Evolutionary conservation across 2,113 vertebrate species (phyloP).

Genomic region (Felis catus): F.catus_Fca126_mat1.0 CM031416.1:18082001-18082500

Average conservation of each 20-base stretch:
- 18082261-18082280: neutral
- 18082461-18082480: too few relatives aligned
- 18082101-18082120: neutral
- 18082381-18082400: too few relatives aligned
- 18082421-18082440: too few relatives aligned
- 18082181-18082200: neutral
- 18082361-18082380: too few relatives aligned
- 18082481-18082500: too few relatives aligned
- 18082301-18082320: too few relatives aligned
- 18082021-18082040: neutral
- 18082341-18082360: too few relatives aligned
- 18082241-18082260: neutral
- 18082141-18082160: neutral
- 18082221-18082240: neutral
- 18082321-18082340: too few relatives aligned
- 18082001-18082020: neutral
- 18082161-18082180: accelerated
- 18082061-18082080: neutral
- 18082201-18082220: neutral
- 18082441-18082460: too few relatives aligned
- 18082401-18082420: too few relatives aligned
- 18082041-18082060: neutral
- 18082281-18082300: neutral
- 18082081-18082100: neutral
- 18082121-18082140: neutral